Evolutionary conservation across 2,888 invertebrate species (phyloP).

Genomic region (Lacanobia wlatinum): DNA sequence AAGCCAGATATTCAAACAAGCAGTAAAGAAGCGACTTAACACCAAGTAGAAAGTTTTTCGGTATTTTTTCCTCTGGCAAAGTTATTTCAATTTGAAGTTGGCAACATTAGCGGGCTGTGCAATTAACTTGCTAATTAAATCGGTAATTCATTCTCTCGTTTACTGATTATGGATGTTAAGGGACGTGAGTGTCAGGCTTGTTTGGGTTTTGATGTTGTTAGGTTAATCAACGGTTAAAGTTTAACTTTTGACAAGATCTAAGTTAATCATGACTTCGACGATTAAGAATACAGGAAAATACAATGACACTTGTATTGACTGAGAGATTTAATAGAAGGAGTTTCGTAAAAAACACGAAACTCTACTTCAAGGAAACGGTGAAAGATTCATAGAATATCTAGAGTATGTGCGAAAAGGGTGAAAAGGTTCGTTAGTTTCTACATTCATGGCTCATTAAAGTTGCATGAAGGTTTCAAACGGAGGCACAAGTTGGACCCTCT

Average conservation of each 20-base stretch:
- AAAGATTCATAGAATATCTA: conserved; percentile 30
- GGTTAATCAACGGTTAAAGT: neutral
- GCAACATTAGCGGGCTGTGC: conserved; percentile 61
- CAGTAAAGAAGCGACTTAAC: conserved; percentile 63
- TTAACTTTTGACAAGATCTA: neutral
- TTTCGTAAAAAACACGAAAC: conserved; percentile 2
- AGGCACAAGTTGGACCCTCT: conserved; percentile 44
- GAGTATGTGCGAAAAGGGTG: conserved; percentile 38
- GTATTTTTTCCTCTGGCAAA: conserved; percentile 62
- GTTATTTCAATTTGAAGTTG: conserved; percentile 68
- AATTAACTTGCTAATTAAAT: conserved; percentile 68
- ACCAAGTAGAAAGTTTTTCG: conserved; percentile 59
- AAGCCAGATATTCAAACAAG: conserved; percentile 65
- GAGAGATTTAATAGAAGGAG: neutral
- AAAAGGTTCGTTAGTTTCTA: conserved; percentile 56
- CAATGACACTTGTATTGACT: neutral
- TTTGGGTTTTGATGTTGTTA: conserved; percentile 27
- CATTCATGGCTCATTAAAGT: conserved; percentile 63
- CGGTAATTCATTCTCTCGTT: conserved; percentile 63
- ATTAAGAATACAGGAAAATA: neutral
- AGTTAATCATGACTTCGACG: neutral
- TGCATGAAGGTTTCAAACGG: conserved; percentile 46
- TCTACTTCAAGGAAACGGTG: conserved; percentile 7
- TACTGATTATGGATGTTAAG: conserved; percentile 46
- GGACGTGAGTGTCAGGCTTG: conserved; percentile 27